Base-by-base conservation (phyloP, 2,888 invertebrate species). In the Molanna angustata region DNA sequence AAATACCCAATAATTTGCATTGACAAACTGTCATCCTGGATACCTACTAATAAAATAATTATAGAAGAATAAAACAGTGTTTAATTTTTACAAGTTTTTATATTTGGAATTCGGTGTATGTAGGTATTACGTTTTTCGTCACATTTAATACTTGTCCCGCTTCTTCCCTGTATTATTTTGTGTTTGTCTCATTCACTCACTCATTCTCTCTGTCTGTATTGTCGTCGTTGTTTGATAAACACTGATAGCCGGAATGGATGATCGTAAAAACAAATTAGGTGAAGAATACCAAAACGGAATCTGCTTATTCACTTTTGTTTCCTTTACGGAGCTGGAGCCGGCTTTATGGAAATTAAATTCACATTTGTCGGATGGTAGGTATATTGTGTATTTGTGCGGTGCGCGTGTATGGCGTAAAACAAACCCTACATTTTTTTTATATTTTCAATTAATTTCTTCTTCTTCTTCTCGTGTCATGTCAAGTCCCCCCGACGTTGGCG, bases 191-290 rank as follows among this genome's bases (percentile, higher is more conserved):
- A 4, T 27, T 7, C 46, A 46, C 35, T 46, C 33, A 21, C n/a
- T 32, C 18, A 35, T 46, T 46, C 52, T n/a, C 14, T 42, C 40
- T 32, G 46, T 43, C 49, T 27, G 17, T 51, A 35, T 17, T 17
- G 33, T n/a, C 46, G 43, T 47, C 47, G 40, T 42, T 48, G 40
- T 52, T 53, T 49, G 53, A 53, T 53, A 53, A 49, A 49, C 53
- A 47, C 44, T 37, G 53, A 49, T 53, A 53, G 49, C 49, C 49
- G 27, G 53, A 44, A 53, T 43, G 44, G 44, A 53, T 53, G 53
- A 53, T 48, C 48, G 44, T 49, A 49, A 53, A 53, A 53, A 35
- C 40, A 53, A 53, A 53, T 49, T 48, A 53, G 49, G 53, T 27
- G 43, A 37, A 53, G 43, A 49, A 46, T 35, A 21, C 46, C 16